phyloP scores from a whole-genome alignment of 2,113 vertebrate genomes.

The Odocoileus hemionus region DNA sequence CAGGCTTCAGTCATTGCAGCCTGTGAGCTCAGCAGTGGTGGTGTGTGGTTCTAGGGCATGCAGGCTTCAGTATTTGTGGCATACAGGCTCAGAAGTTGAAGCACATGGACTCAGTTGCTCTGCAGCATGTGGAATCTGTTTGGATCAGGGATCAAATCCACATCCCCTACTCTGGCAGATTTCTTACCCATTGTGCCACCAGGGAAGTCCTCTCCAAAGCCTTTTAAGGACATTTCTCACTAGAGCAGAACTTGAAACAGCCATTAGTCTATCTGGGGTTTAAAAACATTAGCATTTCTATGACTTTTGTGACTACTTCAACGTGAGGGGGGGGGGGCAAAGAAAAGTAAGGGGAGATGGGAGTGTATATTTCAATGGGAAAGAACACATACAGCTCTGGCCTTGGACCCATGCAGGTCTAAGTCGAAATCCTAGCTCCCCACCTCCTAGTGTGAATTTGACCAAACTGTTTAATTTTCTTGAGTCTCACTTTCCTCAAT shows the following conservation, averaged over 20 bases:
- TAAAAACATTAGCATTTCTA: not conserved
- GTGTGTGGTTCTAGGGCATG: not conserved
- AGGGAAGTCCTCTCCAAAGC: not conserved
- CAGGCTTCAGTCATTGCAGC: not conserved
- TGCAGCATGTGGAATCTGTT: not conserved
- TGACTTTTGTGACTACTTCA: not conserved
- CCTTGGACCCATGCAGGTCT: not conserved
- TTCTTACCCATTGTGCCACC: too few relatives aligned
- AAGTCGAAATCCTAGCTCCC: not conserved
- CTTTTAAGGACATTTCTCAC: not conserved
- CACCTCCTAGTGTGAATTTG: not conserved
- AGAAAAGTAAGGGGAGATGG: not conserved
- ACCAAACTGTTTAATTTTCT: not conserved
- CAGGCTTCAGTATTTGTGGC: not conserved
- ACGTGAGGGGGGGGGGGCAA: not conserved
- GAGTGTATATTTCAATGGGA: not conserved
- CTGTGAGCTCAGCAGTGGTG: accelerated
- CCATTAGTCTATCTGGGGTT: not conserved
- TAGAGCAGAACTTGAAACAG: not conserved
- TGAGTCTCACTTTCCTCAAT: not conserved
- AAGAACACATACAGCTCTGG: not conserved
- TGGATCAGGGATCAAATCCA: not conserved
- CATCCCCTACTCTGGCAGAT: not conserved
- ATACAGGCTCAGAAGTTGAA: not conserved
- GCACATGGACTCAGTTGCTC: not conserved